Evolutionary conservation across 2,113 vertebrate genomes (phyloP), one percentile per base, ranked within the genome.

Genomic region (Campylorhamphus procurvoides): DNA sequence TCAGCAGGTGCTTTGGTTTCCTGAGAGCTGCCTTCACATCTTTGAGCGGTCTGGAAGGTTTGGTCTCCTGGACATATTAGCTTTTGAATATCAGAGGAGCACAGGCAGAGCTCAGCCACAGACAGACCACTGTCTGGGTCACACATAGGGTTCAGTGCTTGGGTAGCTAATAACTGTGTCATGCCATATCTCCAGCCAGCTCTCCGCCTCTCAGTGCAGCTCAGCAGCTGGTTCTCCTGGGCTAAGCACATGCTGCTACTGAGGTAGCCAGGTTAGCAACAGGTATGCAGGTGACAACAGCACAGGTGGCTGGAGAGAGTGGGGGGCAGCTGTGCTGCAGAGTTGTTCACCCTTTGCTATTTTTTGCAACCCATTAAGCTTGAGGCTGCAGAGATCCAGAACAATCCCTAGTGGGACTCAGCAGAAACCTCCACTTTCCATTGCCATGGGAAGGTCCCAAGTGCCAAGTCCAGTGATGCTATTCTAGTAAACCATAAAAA

Each of bases 61-160:
- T 52, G 23, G 6, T 62, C 16, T 47, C 19, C 46, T 49, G 17
- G 20, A 8, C 20, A 1, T 24, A 5, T 0, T 46, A 66, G 13
- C 37, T 81, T 84, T 62, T 82, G 66, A 33, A 29, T 44, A 39
- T 40, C 22, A 71, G 46, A 19, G 3, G n/a, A 81, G 50, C 68
- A 52, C 31, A 60, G 25, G 8, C 23, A 44, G 22, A 28, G 28
- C 76, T 56, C 44, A 68, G 71, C 27, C 69, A 52, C 28, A 58
- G 23, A 8, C 23, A 49, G 23, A n/a, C 17, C 33, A 39, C 52
- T 19, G 1, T 60, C 18, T 56, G 46, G 35, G 55, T 46, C 44
- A 25, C 20, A 17, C 31, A n/a, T 33, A 33, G 33, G 2, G 4
- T 49, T 91, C 67, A 13, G 35, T 40, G 39, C 25, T 62, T 3